Base-by-base conservation (phyloP, 2,113 vertebrate species). In the Psittacula cyanocephala region DNA sequence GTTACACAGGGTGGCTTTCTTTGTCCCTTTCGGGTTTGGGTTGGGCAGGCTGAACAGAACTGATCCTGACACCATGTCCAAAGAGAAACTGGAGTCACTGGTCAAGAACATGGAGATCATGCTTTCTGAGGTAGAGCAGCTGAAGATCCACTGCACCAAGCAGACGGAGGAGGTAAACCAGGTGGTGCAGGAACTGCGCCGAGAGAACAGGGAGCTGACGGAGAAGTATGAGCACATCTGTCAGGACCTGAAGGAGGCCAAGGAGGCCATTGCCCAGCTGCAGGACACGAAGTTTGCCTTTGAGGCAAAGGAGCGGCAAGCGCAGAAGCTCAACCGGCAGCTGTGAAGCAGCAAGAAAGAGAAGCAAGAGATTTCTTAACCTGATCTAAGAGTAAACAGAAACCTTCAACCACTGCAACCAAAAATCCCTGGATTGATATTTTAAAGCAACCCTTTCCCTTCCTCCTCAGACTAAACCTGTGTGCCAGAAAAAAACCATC, bases 41-140 rank as follows among this genome's bases (percentile, higher is more conserved):
- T 75, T 97, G 82, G 95, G 94, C 67, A 81, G 39, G 19, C 72
- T 94, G 80, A 96, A 80, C 75, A 94, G 96, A 74, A 69, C 92
- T 0, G n/a, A 88, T 81, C 88, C 90, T 41, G 75, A 78, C 88
- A 68, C 89, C 71, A 99, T 99, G 98, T 99, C 98, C 14, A 98
- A 97, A 89, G 98, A 99, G 71, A 98, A 99, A 86, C 97, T 99
- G 94, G 99, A 99, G 92, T 97, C 98, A 6, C 96, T 99, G 95
- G 98, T 99, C 94, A 98, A 98, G 96, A 98, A 98, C 94, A 98
- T 99, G 98, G 99, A 99, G 97, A 98, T 98, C 89, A 99, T 98
- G 80, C 98, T 99, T 29, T 97, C 97, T 3, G 98, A 99, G 96
- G 98, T 99, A 92, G 98, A 99, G 97, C 98, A 99, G 94, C 97